These are phyloP conservation scores for Thomomys bottae DNA, from an alignment of 2,113 vertebrate species.

Conservation along the genomic window DNA sequence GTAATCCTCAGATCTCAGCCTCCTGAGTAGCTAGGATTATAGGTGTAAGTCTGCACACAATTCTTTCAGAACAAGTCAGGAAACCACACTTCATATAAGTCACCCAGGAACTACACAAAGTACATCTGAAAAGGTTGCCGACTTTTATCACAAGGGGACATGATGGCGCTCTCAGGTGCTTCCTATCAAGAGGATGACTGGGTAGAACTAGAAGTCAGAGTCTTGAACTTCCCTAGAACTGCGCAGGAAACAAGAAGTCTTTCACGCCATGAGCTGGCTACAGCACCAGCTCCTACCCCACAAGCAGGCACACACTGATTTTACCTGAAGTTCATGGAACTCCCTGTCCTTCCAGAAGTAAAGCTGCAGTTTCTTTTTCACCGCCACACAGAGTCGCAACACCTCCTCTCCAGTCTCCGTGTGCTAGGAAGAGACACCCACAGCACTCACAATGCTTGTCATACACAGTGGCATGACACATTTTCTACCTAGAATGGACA, in stretches of 20 bases:
- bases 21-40: no score
- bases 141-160: not conserved
- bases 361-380: constrained; percentile 96
- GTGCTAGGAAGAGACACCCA: constrained; percentile 84
- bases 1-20: no score
- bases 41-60: no score
- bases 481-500: not conserved
- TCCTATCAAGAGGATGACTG: not conserved
- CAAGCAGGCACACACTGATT: not conserved
- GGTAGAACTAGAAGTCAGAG: not conserved
- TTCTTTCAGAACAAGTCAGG: not conserved
- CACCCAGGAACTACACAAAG: not conserved
- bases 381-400: constrained; percentile 96
- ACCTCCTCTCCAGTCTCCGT: constrained; percentile 91
- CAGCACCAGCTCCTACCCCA: not conserved
- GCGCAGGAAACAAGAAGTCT: not conserved
- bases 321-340: constrained; percentile 95
- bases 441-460: not conserved
- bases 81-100: not conserved
- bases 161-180: not conserved
- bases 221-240: not conserved
- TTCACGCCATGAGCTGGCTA: not conserved
- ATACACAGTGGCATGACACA: not conserved
- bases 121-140: not conserved
- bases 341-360: constrained; percentile 99